Conservation (phyloP, 2,797 vertebrate species). For the Tolypeutes matacus region DNA sequence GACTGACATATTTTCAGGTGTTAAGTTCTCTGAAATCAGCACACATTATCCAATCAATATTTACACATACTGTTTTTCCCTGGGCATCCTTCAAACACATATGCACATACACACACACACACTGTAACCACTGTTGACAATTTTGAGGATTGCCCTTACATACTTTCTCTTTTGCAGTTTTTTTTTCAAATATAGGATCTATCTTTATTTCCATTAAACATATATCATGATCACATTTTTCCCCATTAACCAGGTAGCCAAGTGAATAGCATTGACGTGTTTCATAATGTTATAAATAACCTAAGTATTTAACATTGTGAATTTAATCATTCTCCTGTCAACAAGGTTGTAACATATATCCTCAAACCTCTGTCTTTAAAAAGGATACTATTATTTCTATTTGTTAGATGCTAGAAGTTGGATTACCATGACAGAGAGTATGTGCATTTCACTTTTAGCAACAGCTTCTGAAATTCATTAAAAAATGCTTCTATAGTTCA, state of each 20-base stretch:
- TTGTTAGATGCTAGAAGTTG: not conserved
- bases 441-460: not conserved
- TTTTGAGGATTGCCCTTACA: not conserved
- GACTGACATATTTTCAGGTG: not conserved
- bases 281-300: not conserved
- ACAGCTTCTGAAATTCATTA: conserved; percentile 16
- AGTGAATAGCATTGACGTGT: not conserved
- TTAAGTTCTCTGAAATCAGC: not conserved
- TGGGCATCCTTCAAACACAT: not conserved
- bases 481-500: not conserved
- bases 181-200: not conserved
- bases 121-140: not conserved
- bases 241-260: not conserved
- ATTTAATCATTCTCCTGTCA: not conserved
- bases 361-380: not conserved
- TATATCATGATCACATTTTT: not conserved
- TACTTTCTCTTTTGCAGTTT: not conserved
- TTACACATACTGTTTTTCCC: not conserved
- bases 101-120: not conserved
- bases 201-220: not conserved
- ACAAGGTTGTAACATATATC: not conserved
- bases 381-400: not conserved
- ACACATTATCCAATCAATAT: not conserved
- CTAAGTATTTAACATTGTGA: not conserved
- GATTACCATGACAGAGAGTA: not conserved